Evolutionary conservation across 2,888 invertebrate genomes (phyloP).

Genomic region (Caenorhabditis uteleia): DNA sequence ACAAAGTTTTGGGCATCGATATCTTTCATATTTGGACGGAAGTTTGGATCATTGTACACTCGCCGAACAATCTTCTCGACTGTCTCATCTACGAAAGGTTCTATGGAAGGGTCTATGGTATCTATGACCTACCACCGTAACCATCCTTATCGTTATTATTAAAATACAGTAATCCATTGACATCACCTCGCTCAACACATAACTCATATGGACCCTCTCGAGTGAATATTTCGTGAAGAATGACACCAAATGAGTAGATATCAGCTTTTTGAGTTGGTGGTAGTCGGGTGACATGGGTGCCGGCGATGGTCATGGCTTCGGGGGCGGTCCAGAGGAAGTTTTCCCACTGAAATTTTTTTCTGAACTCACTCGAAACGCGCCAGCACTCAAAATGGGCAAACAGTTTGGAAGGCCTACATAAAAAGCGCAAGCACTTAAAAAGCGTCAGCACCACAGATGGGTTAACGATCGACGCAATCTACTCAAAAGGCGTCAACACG

Average conservation of each 20-base stretch:
- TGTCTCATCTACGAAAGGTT: slow-evolving; percentile 5
- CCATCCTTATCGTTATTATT: no score
- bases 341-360: slow-evolving; percentile 52
- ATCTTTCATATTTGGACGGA: slow-evolving; percentile 78
- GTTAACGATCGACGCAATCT: no score
- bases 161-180: slow-evolving; percentile 17
- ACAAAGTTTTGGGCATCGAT: slow-evolving; percentile 81
- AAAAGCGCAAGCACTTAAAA: background rate
- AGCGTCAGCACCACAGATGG: no score
- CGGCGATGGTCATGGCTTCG: slow-evolving; percentile 77
- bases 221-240: slow-evolving; percentile 90
- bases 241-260: slow-evolving; percentile 94
- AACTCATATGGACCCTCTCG: slow-evolving; percentile 84
- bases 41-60: slow-evolving; percentile 35
- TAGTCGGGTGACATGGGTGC: background rate
- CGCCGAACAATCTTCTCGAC: slow-evolving; percentile 41
- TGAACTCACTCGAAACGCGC: background rate
- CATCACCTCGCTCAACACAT: slow-evolving; percentile 32
- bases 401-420: background rate
- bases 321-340: slow-evolving; percentile 88
- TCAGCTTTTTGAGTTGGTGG: slow-evolving; percentile 77
- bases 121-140: background rate
- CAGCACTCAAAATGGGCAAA: no score
- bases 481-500: no score
- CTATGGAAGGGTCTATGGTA: background rate